phyloP scores from a whole-genome alignment of 2,888 invertebrate species.

The Sicus ferrugineus region DNA sequence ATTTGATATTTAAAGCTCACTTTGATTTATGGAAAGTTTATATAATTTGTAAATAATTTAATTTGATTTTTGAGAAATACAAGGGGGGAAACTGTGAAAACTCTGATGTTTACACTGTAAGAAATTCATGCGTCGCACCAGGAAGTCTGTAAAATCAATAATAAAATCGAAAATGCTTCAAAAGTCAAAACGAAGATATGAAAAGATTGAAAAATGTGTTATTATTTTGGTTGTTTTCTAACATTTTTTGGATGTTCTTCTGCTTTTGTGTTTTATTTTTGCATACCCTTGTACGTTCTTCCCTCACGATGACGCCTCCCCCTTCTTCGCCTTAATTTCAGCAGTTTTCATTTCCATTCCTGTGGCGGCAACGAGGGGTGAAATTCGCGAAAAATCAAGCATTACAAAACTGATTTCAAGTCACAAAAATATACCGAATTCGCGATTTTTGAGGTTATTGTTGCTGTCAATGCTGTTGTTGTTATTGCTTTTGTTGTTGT shows the following conservation, averaged over 20 bases:
- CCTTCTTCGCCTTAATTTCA: neutral
- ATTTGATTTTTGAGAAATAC: too few relatives aligned
- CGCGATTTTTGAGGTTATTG: constrained; percentile 39
- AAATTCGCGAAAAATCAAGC: constrained; percentile 29
- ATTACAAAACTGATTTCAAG: constrained; percentile 1
- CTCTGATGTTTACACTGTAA: neutral
- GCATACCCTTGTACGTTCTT: neutral
- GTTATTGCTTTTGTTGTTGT: neutral
- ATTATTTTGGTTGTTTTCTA: too few relatives aligned
- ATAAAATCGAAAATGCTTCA: too few relatives aligned
- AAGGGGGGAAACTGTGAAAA: too few relatives aligned
- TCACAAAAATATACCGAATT: constrained; percentile 35
- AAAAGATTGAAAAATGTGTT: too few relatives aligned
- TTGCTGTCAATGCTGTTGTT: neutral
- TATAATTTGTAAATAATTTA: too few relatives aligned
- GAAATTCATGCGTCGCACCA: neutral
- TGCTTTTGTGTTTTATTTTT: neutral
- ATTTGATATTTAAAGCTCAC: too few relatives aligned
- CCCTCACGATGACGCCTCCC: neutral
- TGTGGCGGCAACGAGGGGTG: constrained; percentile 10
- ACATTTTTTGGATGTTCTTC: too few relatives aligned
- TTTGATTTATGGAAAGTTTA: too few relatives aligned
- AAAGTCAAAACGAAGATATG: too few relatives aligned
- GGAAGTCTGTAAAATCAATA: neutral
- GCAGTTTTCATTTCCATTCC: neutral